Evolutionary conservation across 1,140 invertebrate genomes (phyloP).

Genomic region (Tetranychus cinnabarinus): DNA sequence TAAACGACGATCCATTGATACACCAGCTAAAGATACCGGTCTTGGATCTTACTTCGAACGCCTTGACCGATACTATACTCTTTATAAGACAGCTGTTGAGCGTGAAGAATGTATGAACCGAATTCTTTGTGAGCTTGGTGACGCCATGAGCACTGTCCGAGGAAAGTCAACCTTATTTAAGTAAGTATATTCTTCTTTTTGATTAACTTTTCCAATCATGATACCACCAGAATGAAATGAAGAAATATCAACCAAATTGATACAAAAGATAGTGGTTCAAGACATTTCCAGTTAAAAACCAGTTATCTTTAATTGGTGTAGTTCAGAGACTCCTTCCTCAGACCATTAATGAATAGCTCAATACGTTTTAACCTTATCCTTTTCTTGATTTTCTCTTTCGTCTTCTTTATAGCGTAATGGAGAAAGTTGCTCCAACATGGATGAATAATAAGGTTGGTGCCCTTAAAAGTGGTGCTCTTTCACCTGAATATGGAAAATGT

Average conservation of each 20-base stretch:
- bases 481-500: conserved; percentile 14
- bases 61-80: conserved; percentile 14
- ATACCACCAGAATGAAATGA: too few species aligned
- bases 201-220: too few species aligned
- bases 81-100: conserved; percentile 16
- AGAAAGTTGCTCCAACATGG: conserved; percentile 15
- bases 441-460: conserved; percentile 16
- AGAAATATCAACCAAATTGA: neutral
- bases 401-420: conserved; percentile 12
- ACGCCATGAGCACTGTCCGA: conserved; percentile 15
- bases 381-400: too few species aligned
- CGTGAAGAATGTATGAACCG: conserved; percentile 18
- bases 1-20: conserved; percentile 8
- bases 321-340: too few species aligned
- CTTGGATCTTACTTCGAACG: conserved; percentile 13
- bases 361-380: too few species aligned
- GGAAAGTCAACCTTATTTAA: conserved; percentile 15
- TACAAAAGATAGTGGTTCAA: too few species aligned
- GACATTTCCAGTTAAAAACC: neutral
- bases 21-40: conserved; percentile 2
- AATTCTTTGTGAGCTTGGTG: conserved; percentile 17
- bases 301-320: too few species aligned
- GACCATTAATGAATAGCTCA: too few species aligned
- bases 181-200: conserved; percentile 11
- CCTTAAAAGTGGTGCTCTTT: conserved; percentile 14